Base-by-base conservation (phyloP, 1,140 invertebrate genomes). In the Phocides pigmalion region DNA sequence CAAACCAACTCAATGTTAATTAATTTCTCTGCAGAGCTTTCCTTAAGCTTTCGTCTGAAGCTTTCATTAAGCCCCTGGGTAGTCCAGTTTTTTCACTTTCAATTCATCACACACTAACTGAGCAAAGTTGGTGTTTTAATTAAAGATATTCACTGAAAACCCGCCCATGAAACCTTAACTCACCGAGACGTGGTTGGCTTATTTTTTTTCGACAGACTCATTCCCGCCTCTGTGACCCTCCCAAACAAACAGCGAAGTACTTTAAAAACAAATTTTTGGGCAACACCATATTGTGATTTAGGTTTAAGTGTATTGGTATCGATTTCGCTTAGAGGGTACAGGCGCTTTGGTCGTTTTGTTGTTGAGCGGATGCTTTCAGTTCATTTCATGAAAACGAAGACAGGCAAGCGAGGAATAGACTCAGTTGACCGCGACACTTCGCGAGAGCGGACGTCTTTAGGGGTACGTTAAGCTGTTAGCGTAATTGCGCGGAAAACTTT, bases 141-240 rank as follows among this genome's bases (percentile, higher is more conserved):
- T 90, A 90, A 87, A 90, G 84, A 89, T 88, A 84, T 82, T 87
- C 78, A 70, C 74, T 76, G 64, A 70, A 83, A 82, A 82, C 87
- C 83, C 87, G 86, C 87, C 86, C 87, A 76, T 84, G 79, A 81
- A 87, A 78, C 84, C 82, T 87, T 87, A 83, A 85, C 80, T 89
- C 83, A 87, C 71, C 84, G 87, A 89, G 82, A 87, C 86, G 84
- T 82, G 87, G 87, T 90, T 90, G 87, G 87, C 77, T 90, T 90
- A 89, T 90, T 90, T 90, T 90, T 90, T 90, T 90, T 87, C 79
- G 72, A 79, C 81, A 80, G 74, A 86, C 79, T 89, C 87, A 90
- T 90, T 90, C 87, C 87, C 87, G 87, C 87, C 87, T 89, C 86
- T 87, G 83, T 67, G 86, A 79, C 86, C 87, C 87, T 87, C 87